Percentiles rank a stretch among this genome's conserved stretches.
Conservation (phyloP, 2,888 invertebrate species). For the Latheticus oryzae region DNA sequence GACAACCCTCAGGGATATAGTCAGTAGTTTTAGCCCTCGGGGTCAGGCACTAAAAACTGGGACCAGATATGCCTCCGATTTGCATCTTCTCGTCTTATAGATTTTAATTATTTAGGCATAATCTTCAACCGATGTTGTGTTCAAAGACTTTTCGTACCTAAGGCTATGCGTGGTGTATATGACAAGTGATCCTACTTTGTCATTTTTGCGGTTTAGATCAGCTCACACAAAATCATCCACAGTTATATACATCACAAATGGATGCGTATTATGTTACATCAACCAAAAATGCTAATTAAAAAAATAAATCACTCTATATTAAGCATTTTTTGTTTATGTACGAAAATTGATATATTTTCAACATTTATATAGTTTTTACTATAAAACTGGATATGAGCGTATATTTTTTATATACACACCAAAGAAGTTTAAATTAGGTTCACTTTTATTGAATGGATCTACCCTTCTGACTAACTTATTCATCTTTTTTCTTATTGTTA, state of each 20-base stretch:
- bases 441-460: constrained; percentile 47
- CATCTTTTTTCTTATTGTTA: constrained; percentile 50
- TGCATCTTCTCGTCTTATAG: constrained; percentile 58
- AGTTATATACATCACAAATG: constrained; percentile 63
- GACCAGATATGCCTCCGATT: constrained; percentile 54
- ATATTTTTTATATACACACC: constrained; percentile 65
- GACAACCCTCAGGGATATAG: constrained; percentile 59
- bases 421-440: constrained; percentile 61
- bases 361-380: constrained; percentile 64
- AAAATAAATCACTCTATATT: too few relatives aligned
- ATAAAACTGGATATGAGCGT: constrained; percentile 63
- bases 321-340: constrained; percentile 61
- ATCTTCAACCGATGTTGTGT: constrained; percentile 64
- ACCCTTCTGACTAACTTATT: constrained; percentile 54
- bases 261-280: constrained; percentile 54
- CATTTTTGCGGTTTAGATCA: too few relatives aligned
- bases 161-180: constrained; percentile 62
- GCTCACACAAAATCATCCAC: constrained; percentile 44
- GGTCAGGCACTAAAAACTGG: constrained; percentile 52
- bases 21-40: constrained; percentile 52
- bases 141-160: constrained; percentile 65
- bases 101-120: constrained; percentile 53
- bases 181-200: too few relatives aligned
- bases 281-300: constrained; percentile 61
- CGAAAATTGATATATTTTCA: constrained; percentile 58